Percentiles rank a stretch among this genome's conserved stretches.
These are phyloP conservation scores for Stegophylla sp. DNA, from an alignment of 2,888 invertebrate species.

Conservation along the genomic window DNA sequence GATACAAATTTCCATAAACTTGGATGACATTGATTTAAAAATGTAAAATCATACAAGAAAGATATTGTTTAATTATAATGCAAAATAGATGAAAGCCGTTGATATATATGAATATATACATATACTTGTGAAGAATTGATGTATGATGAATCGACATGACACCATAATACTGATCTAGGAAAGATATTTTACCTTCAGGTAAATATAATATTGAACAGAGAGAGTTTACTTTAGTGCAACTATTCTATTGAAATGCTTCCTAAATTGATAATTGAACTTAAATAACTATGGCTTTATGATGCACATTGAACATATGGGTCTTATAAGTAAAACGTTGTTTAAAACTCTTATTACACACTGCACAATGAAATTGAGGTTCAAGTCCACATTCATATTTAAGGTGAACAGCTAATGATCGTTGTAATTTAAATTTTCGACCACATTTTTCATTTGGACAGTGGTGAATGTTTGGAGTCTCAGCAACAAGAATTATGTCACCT, in stretches of 20 bases:
- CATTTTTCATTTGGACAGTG: constrained; percentile 52
- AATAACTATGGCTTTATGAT: constrained; percentile 39
- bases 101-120: too few relatives aligned
- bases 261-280: constrained; percentile 24
- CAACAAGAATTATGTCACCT: constrained; percentile 5
- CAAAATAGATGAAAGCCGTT: too few relatives aligned
- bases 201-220: too few relatives aligned
- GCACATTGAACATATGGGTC: constrained; percentile 56
- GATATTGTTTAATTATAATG: too few relatives aligned
- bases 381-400: constrained; percentile 51
- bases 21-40: constrained; percentile 1
- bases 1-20: background rate
- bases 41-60: too few relatives aligned
- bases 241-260: too few relatives aligned
- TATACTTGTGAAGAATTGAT: too few relatives aligned
- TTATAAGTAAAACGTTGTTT: constrained; percentile 52
- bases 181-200: too few relatives aligned
- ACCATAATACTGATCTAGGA: too few relatives aligned
- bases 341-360: constrained; percentile 42
- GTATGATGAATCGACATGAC: too few relatives aligned
- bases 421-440: constrained; percentile 54
- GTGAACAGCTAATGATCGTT: constrained; percentile 43
- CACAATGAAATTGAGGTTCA: constrained; percentile 49
- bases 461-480: constrained; percentile 23
- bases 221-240: too few relatives aligned